phyloP scores from a whole-genome alignment of 2,113 vertebrate genomes.

The Semicossyphus pulcher region DNA sequence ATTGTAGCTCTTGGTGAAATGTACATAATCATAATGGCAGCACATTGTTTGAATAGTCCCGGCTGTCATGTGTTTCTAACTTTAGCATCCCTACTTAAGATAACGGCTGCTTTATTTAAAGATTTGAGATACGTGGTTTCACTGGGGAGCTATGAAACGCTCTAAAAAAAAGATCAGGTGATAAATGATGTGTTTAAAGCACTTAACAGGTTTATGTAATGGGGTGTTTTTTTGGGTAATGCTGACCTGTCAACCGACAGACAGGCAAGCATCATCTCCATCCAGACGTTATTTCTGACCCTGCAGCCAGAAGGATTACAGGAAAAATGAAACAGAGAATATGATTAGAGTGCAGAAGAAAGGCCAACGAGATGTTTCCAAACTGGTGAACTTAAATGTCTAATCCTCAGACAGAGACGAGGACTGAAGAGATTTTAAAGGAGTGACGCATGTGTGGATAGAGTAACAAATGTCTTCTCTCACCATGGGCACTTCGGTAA shows the following conservation, averaged over 20 bases:
- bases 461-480: slow-evolving; percentile 68
- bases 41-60: neutral
- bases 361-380: slow-evolving; percentile 5
- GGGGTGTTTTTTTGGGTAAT: neutral
- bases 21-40: neutral
- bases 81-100: neutral
- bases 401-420: neutral
- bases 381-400: slow-evolving; percentile 15
- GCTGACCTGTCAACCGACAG: neutral
- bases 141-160: neutral
- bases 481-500: slow-evolving; percentile 57
- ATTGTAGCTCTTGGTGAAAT: slow-evolving; percentile 25
- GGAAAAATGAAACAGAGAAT: slow-evolving; percentile 30
- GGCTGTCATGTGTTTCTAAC: neutral
- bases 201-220: neutral
- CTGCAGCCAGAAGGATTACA: slow-evolving; percentile 34
- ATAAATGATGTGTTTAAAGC: neutral
- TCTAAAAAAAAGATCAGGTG: neutral
- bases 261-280: neutral
- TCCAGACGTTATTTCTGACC: slow-evolving; percentile 12
- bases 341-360: slow-evolving; percentile 26
- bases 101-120: neutral
- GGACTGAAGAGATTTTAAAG: slow-evolving; percentile 9
- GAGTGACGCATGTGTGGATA: slow-evolving; percentile 61
- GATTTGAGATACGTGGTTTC: neutral